Conservation (phyloP, 2,113 vertebrate species). For the Cisticola juncidis region DNA sequence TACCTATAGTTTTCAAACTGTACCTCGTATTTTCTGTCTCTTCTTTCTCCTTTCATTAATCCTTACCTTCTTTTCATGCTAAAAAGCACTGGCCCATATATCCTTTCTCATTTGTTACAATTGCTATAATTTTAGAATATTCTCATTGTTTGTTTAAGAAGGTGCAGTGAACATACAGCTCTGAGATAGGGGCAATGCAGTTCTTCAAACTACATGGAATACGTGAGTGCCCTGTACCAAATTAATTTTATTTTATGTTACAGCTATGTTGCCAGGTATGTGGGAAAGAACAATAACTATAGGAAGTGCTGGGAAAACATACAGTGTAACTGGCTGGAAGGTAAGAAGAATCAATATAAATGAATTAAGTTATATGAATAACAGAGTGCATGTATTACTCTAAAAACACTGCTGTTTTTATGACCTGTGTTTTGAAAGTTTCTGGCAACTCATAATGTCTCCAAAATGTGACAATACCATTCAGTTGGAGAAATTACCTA, state of each 20-base stretch:
- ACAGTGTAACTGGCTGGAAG: conserved; percentile 97
- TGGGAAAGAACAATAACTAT: conserved; percentile 95
- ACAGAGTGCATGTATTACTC: neutral
- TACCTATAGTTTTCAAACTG: neutral
- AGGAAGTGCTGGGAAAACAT: conserved; percentile 94
- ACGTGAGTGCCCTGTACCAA: neutral
- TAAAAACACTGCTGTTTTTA: neutral
- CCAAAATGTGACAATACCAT: neutral
- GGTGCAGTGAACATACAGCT: neutral
- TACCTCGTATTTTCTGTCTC: neutral
- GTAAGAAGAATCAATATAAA: conserved; percentile 65
- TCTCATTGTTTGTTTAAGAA: neutral
- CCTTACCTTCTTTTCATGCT: neutral
- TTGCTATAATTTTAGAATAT: neutral
- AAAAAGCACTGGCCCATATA: neutral
- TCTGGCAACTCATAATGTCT: neutral
- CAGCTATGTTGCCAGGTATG: conserved; percentile 94
- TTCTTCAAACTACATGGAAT: neutral
- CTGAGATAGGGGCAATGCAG: neutral
- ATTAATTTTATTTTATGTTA: conserved; percentile 7
- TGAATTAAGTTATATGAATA: neutral
- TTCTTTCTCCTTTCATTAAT: neutral
- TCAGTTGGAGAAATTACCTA: neutral
- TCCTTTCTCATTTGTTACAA: neutral
- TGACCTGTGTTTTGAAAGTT: neutral